Evolutionary conservation across 2,797 vertebrate genomes (phyloP).

Genomic region (Arrhamphus sclerolepis): DNA sequence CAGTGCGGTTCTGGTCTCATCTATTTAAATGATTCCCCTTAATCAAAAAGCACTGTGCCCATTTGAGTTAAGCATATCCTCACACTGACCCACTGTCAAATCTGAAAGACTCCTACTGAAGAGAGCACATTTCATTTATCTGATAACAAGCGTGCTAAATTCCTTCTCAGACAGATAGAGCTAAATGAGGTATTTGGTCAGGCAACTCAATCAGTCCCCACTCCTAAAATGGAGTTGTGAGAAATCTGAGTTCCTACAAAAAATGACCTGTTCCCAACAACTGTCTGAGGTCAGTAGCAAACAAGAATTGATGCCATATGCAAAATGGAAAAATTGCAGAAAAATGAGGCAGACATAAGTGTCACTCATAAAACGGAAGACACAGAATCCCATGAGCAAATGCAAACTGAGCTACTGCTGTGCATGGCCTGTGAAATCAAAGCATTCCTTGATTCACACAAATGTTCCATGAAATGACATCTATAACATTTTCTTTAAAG

Average conservation of each 20-base stretch:
- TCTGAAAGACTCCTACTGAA: too few relatives aligned
- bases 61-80: too few relatives aligned
- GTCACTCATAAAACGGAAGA: conserved; percentile 2
- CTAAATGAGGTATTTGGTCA: neutral
- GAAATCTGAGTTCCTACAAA: conserved; percentile 1
- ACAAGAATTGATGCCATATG: conserved; percentile 8
- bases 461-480: conserved; percentile 17
- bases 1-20: too few relatives aligned
- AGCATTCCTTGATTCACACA: conserved; percentile 9
- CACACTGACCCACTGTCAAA: too few relatives aligned
- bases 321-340: conserved; percentile 23
- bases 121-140: neutral
- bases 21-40: too few relatives aligned
- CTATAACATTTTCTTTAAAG: conserved; percentile 44
- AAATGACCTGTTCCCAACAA: conserved; percentile 4
- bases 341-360: conserved; percentile 17
- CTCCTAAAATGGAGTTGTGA: conserved; percentile 3
- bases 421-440: conserved; percentile 23
- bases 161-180: neutral
- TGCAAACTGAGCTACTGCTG: conserved; percentile 1
- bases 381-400: conserved; percentile 4
- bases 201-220: neutral
- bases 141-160: neutral
- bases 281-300: conserved; percentile 2
- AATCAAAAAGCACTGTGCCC: too few relatives aligned